Percentiles rank a stretch among this genome's conserved stretches.
These are phyloP conservation scores for Melanerpes formicivorus DNA, from an alignment of 2,113 vertebrate genomes.

Conservation along the genomic window DNA sequence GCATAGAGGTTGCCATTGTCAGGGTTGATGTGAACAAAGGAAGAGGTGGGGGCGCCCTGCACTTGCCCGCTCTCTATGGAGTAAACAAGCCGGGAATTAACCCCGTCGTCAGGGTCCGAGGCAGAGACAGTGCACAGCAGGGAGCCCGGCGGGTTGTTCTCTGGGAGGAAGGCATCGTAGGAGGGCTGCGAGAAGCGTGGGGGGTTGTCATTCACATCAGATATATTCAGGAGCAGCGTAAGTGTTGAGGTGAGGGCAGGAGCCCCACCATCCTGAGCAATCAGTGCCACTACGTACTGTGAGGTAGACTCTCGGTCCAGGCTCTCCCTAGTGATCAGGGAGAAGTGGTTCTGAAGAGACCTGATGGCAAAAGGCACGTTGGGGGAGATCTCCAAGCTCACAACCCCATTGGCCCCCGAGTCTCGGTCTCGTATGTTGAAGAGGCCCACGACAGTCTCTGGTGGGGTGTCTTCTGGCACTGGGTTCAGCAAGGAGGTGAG, in stretches of 20 bases:
- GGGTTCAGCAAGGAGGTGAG: constrained; percentile 79
- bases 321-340: constrained; percentile 78
- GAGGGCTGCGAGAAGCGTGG: constrained; percentile 76
- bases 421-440: constrained; percentile 84
- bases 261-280: constrained; percentile 80
- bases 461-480: constrained; percentile 78
- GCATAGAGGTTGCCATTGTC: constrained; percentile 82
- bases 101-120: constrained; percentile 77
- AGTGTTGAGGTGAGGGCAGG: constrained; percentile 79
- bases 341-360: constrained; percentile 90
- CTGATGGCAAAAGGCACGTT: constrained; percentile 83
- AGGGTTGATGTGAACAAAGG: constrained; percentile 83
- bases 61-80: constrained; percentile 75
- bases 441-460: constrained; percentile 83
- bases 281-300: constrained; percentile 76
- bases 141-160: constrained; percentile 82
- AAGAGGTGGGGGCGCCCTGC: constrained; percentile 76
- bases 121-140: constrained; percentile 84
- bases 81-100: constrained; percentile 81
- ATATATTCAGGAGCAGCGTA: constrained; percentile 79
- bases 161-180: constrained; percentile 78
- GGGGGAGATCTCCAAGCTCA: constrained; percentile 76
- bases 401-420: constrained; percentile 79
- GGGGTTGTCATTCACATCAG: constrained; percentile 89
- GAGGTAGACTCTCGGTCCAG: constrained; percentile 81